Evolutionary conservation across 2,113 vertebrate genomes (phyloP), one percentile per base, ranked within the genome.

Genomic region (Cebus imitator): DNA sequence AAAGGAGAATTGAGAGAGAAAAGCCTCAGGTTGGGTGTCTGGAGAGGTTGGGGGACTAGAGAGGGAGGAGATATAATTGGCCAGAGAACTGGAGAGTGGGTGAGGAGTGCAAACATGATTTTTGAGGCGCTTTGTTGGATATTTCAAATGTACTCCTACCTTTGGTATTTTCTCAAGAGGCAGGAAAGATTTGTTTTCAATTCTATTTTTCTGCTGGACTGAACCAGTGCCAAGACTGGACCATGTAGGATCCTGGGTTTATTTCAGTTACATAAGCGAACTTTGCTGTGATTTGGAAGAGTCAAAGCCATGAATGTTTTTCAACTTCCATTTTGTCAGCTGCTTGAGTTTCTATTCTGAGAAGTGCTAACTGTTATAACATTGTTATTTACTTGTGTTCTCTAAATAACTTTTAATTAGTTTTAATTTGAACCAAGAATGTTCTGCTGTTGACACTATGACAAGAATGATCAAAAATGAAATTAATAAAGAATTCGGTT

Each of bases 361-460:
- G 97, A 96, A 94, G 95, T 97, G 97, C 75, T 87, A 98, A 96
- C 95, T 95, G 81, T 91, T 92, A 92, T 92, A 96, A 96, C 97
- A 95, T 95, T 95, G 97, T 97, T 96, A 78, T 90, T 97, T 92
- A 95, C 91, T 90, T 92, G 58, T 91, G 72, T 97, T 97, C 95
- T 92, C 88, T 92, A 96, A 98, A 96, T 98, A 96, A 96, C 72
- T 95, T 97, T 96, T 92, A 98, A 97, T 98, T 96, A 88, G 91
- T 92, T 96, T 97, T 97, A 82, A 96, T 96, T 97, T 97, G 87
- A 66, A 82, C 58, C 52, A 66, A 85, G 90, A 94, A 96, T 97
- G 68, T 96, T 95, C 95, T 81, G 25, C 64, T 70, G 64, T 95
- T 97, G 97, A 96, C 73, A 95, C 27, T 23, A 73, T 94, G 96